Conservation (phyloP, 2,888 invertebrate species). For the Rhagonycha lutea region DNA sequence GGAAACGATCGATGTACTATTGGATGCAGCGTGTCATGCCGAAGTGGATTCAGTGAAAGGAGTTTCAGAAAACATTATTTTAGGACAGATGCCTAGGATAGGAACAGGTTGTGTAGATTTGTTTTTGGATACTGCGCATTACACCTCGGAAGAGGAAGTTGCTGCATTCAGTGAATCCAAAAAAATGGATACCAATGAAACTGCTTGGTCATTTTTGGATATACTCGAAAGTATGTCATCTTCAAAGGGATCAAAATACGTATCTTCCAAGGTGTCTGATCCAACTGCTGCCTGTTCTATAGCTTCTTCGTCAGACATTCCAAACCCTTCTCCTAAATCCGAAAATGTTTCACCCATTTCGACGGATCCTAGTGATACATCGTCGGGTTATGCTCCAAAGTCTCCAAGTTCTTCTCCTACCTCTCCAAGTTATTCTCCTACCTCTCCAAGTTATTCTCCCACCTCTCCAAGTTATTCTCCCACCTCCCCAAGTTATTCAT, state of each 20-base stretch:
- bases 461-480: slow-evolving; percentile 50
- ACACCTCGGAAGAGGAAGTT: slow-evolving; percentile 87
- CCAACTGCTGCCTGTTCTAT: slow-evolving; percentile 76
- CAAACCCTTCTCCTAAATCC: too few relatives aligned
- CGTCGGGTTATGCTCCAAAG: slow-evolving; percentile 57
- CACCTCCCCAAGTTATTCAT: slow-evolving; percentile 75
- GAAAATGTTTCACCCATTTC: slow-evolving; percentile 73
- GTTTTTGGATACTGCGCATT: slow-evolving; percentile 96
- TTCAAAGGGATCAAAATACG: too few relatives aligned
- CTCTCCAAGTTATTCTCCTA: too few relatives aligned
- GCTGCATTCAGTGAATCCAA: slow-evolving; percentile 84
- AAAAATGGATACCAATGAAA: too few relatives aligned
- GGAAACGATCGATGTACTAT: too few relatives aligned
- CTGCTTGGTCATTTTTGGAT: slow-evolving; percentile 84
- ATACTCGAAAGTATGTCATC: too few relatives aligned
- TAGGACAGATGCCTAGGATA: slow-evolving; percentile 97
- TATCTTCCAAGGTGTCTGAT: slow-evolving; percentile 61
- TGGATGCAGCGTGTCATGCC: too few relatives aligned
- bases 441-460: too few relatives aligned
- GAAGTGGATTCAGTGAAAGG: too few relatives aligned
- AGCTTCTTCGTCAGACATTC: slow-evolving; percentile 69
- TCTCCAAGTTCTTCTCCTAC: too few relatives aligned
- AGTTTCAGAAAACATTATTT: slow-evolving; percentile 69
- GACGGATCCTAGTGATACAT: slow-evolving; percentile 78
- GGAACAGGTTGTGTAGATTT: slow-evolving; percentile 98